Evolutionary conservation across 1,140 invertebrate genomes (phyloP).

Genomic region (Harlomillsia oculata): DNA sequence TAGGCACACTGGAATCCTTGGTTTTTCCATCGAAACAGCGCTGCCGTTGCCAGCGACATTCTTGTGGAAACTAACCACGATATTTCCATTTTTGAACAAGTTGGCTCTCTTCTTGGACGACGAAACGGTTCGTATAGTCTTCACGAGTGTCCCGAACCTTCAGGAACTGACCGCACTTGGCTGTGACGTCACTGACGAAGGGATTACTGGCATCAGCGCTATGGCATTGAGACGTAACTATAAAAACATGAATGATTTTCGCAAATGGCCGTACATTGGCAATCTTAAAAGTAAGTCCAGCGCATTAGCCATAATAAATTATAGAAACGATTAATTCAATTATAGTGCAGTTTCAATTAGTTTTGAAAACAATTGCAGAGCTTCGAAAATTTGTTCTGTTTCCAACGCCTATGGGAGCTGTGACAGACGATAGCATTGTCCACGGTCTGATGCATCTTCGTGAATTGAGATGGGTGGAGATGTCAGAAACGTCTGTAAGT

Average conservation of each 20-base stretch:
- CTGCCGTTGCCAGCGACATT: slow-evolving; percentile 5
- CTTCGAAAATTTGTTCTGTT: slow-evolving; percentile 22
- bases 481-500: slow-evolving; percentile 28
- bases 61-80: not conserved
- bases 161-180: slow-evolving; percentile 26
- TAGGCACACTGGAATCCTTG: not conserved
- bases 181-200: slow-evolving; percentile 24
- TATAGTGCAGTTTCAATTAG: not conserved
- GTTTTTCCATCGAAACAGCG: slow-evolving; percentile 17
- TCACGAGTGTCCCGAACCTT: slow-evolving; percentile 2
- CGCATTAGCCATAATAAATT: not conserved
- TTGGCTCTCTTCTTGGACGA: slow-evolving; percentile 24
- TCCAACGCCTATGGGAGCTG: slow-evolving; percentile 20
- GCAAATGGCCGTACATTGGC: slow-evolving; percentile 26
- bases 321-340: not conserved
- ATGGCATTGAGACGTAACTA: slow-evolving; percentile 7
- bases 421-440: slow-evolving; percentile 21
- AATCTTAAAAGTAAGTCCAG: slow-evolving; percentile 21
- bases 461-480: slow-evolving; percentile 17
- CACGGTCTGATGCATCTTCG: slow-evolving; percentile 21
- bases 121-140: slow-evolving; percentile 16
- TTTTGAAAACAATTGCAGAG: slow-evolving; percentile 6
- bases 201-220: slow-evolving; percentile 19
- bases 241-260: slow-evolving; percentile 3
- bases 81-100: slow-evolving; percentile 17